Conservation (phyloP, 2,113 vertebrate genomes). For the Verasper variegatus region DNA sequence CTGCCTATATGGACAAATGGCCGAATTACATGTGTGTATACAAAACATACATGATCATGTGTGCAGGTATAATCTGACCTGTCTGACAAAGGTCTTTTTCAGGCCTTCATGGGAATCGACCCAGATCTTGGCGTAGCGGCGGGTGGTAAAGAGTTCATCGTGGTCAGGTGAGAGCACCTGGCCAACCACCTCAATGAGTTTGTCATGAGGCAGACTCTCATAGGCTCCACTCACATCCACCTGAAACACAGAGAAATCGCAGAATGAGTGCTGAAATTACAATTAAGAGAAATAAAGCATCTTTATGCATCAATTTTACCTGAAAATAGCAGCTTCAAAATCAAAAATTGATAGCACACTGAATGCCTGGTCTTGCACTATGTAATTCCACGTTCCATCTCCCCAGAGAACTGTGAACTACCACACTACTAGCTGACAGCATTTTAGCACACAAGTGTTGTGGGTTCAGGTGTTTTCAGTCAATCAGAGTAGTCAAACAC, state of each 20-base stretch:
- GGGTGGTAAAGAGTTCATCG: slow-evolving; percentile 82
- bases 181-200: slow-evolving; percentile 87
- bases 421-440: too few species aligned
- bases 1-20: slow-evolving; percentile 62
- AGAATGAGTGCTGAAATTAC: too few species aligned
- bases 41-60: neutral
- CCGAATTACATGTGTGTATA: neutral
- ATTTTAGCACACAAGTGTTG: too few species aligned
- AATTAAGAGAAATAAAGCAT: too few species aligned
- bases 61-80: slow-evolving; percentile 67
- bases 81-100: slow-evolving; percentile 81
- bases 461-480: too few species aligned
- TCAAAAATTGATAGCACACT: too few species aligned
- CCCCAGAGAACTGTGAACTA: too few species aligned
- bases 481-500: too few species aligned
- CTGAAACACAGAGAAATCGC: slow-evolving; percentile 68
- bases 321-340: too few species aligned
- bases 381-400: too few species aligned
- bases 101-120: slow-evolving; percentile 76
- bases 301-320: too few species aligned
- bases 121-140: slow-evolving; percentile 86
- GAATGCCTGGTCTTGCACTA: too few species aligned
- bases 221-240: slow-evolving; percentile 91
- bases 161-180: slow-evolving; percentile 76
- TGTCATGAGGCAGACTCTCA: slow-evolving; percentile 89